Conservation (phyloP, 2,888 invertebrate genomes). For the Caenorhabditis doughertyi region DNA sequence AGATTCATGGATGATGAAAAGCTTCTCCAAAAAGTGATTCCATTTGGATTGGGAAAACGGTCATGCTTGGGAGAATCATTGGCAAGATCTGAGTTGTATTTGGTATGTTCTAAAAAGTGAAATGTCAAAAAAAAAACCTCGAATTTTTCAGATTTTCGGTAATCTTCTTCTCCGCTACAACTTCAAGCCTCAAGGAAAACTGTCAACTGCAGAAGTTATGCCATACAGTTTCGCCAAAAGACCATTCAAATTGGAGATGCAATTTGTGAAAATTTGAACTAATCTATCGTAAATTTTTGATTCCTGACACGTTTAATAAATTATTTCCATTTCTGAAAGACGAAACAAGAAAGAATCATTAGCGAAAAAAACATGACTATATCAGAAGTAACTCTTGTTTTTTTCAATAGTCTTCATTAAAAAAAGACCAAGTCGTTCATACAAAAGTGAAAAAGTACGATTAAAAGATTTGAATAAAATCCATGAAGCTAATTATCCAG, state of each 20-base stretch:
- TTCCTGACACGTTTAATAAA: too few species aligned
- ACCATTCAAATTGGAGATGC: conserved; percentile 49
- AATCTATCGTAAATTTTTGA: too few species aligned
- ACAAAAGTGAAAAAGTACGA: too few species aligned
- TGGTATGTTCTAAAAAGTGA: neutral
- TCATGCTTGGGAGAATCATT: conserved; percentile 18
- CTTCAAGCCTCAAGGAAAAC: conserved; percentile 46
- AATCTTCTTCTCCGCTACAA: conserved; percentile 56
- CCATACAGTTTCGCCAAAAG: conserved; percentile 41
- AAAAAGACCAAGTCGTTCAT: too few species aligned
- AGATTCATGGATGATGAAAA: conserved; percentile 29
- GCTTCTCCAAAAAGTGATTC: conserved; percentile 24
- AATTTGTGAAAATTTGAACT: conserved; percentile 30
- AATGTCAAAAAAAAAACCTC: neutral
- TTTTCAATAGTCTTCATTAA: too few species aligned
- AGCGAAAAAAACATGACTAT: too few species aligned
- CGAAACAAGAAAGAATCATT: too few species aligned
- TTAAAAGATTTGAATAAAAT: too few species aligned
- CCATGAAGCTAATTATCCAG: too few species aligned
- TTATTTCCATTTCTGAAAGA: too few species aligned
- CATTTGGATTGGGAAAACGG: conserved; percentile 33
- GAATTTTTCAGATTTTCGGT: conserved; percentile 54
- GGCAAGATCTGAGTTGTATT: conserved; percentile 21
- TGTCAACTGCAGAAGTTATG: conserved; percentile 17
- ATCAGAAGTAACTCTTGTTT: too few species aligned